Evolutionary conservation across 2,797 vertebrate genomes (phyloP), one percentile per base, ranked within the genome.

Genomic region (Momotus momota): DNA sequence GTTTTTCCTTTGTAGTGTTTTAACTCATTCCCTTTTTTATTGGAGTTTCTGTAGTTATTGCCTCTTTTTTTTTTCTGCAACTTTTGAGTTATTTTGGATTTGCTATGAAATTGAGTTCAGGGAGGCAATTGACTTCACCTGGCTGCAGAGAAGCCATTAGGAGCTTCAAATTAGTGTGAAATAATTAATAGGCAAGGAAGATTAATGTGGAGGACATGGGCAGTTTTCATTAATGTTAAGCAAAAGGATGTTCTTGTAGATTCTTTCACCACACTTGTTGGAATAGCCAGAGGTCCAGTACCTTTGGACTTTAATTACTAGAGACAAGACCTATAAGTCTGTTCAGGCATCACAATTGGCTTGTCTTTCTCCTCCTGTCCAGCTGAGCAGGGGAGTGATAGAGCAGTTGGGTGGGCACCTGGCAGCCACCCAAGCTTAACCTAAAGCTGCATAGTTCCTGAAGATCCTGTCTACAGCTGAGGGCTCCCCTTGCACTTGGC

Each of bases 141-240:
- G 92, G 65, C 89, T 96, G 75, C 57, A 94, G 92, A 92, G 86
- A 90, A 97, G 79, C 92, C 89, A 92, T 87, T 91, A 96, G 81
- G 69, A 89, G 29, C 73, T 95, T 83, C 86, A 96, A 58, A 97
- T 96, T 93, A 88, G 81, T 91, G 81, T 95, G 91, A 96, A 93
- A 86, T 95, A 93, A 93, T 94, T 94, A 96, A 91, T 83, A 75
- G 65, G 87, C n/a, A 81, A 69, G n/a, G 69, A 86, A 89, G 69
- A 92, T 96, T 93, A 95, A 82, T 5, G 0, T 65, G 72, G 46
- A 17, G 4, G 89, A 62, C 55, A 43, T 0, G 0, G 41, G 29
- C n/a, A 9, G 23, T 86, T 93, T 81, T 86, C 92, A 93, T 91
- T 96, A 95, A 62, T n/a, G n/a, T 73, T 31, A 77, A 43, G 58